phyloP scores from a whole-genome alignment of 1,140 invertebrate species.

The Drosophila arawakana region DNA sequence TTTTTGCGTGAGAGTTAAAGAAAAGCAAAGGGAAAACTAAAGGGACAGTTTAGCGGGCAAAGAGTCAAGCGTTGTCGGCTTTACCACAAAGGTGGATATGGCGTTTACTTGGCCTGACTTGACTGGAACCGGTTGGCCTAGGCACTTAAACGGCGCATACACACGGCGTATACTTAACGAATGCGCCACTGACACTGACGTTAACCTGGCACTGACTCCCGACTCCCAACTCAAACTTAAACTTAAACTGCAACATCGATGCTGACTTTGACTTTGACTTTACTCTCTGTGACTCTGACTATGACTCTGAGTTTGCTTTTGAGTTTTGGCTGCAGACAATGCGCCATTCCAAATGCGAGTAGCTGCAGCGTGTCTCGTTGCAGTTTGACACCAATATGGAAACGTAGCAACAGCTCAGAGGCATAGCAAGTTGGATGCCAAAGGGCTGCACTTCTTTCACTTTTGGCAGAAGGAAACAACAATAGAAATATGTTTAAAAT shows the following conservation, averaged over 20 bases:
- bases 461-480: too few relatives aligned
- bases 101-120: constrained; percentile 33
- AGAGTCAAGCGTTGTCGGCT: constrained; percentile 56
- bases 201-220: constrained; percentile 29
- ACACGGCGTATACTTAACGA: constrained; percentile 79
- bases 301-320: constrained; percentile 1
- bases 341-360: constrained; percentile 70
- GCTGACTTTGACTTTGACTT: constrained; percentile 7
- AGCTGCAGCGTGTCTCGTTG: constrained; percentile 59
- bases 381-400: constrained; percentile 77
- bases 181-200: constrained; percentile 70
- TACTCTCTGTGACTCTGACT: constrained; percentile 7
- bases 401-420: constrained; percentile 10
- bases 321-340: constrained; percentile 32
- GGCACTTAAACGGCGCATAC: constrained; percentile 75
- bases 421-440: constrained; percentile 5
- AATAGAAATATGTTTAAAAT: too few relatives aligned
- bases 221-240: neutral
- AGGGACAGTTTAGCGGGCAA: constrained; percentile 32
- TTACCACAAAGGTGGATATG: constrained; percentile 44
- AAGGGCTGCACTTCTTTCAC: constrained; percentile 63
- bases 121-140: constrained; percentile 62
- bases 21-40: neutral
- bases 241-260: constrained; percentile 2
- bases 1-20: neutral